Base-by-base conservation (phyloP, 2,888 invertebrate species). In the Pharmacophagus antenor region DNA sequence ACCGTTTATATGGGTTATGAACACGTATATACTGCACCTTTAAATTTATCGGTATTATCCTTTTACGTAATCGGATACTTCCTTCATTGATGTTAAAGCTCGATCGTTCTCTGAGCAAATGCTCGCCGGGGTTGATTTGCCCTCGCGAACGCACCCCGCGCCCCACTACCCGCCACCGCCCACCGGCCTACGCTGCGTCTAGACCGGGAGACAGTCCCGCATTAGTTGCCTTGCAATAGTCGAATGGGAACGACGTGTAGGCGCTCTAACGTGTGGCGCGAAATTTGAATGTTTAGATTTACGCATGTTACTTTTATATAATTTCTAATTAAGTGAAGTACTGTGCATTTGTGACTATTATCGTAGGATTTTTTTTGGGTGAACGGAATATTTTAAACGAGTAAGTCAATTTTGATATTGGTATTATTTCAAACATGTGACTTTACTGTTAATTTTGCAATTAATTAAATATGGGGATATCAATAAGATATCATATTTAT, bases 101-200 rank as follows among this genome's bases (percentile, higher is more conserved):
- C 73, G 76, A 74, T 70, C 74, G 76, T 76, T 70, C 79, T 75
- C 77, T 62, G 77, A 76, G 78, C 74, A 80, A 83, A 79, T 75
- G 81, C 75, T 79, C 73, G 77, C 73, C 71, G 79, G 77, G 83
- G 84, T 82, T 80, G 81, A 73, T 80, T 80, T 69, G 71, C 76
- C 76, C 75, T 71, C 71, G 54, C 42, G 46, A 52, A 50, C 48
- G 31, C 63, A 50, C 63, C 70, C 71, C 74, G 67, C 71, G 66
- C 64, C 71, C 66, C 70, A 2, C 58, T 60, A 1, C 25, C 61
- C 54, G 62, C 58, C 31, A 58, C 68, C 69, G 59, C 65, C 66
- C 70, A 72, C 66, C 66, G 64, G 71, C 73, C 79, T 79, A 77
- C 78, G 87, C 79, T 79, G 77, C 78, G 88, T 86, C 87, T 88